phyloP scores from a whole-genome alignment of 2,113 vertebrate genomes.

The Leptodactylus fuscus region DNA sequence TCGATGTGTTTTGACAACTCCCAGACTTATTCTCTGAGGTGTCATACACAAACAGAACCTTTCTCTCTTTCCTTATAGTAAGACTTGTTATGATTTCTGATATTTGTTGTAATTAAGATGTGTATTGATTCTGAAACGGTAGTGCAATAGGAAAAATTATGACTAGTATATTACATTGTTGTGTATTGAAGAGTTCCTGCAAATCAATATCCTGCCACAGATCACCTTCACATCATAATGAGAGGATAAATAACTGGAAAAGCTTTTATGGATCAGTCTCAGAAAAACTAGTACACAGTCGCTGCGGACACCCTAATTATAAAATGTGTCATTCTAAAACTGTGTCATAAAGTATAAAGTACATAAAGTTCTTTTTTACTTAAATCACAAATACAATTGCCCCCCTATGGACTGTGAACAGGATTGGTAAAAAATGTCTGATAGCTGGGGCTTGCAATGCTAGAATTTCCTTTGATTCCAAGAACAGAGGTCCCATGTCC shows the following conservation, averaged over 20 bases:
- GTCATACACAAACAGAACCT: slow-evolving; percentile 33
- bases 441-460: no score
- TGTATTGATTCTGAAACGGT: slow-evolving; percentile 51
- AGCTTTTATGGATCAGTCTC: neutral
- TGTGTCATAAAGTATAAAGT: no score
- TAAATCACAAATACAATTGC: no score
- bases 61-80: slow-evolving; percentile 15
- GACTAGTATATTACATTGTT: slow-evolving; percentile 38
- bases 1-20: neutral
- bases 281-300: neutral
- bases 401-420: no score
- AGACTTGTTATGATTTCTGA: slow-evolving; percentile 47
- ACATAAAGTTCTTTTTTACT: no score
- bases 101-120: slow-evolving; percentile 53
- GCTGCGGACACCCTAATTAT: slow-evolving; percentile 22
- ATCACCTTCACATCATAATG: slow-evolving; percentile 58
- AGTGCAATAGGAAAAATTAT: slow-evolving; percentile 41
- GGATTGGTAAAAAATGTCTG: no score
- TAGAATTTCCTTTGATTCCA: no score
- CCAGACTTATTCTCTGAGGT: neutral
- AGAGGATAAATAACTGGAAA: slow-evolving; percentile 55
- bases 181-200: slow-evolving; percentile 36
- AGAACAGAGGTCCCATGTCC: no score
- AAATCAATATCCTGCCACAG: slow-evolving; percentile 56
- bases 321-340: neutral